Evolutionary conservation across 92 coral and sea anemone genomes (phyloP).

Genomic region (Palythoa grandis): DNA sequence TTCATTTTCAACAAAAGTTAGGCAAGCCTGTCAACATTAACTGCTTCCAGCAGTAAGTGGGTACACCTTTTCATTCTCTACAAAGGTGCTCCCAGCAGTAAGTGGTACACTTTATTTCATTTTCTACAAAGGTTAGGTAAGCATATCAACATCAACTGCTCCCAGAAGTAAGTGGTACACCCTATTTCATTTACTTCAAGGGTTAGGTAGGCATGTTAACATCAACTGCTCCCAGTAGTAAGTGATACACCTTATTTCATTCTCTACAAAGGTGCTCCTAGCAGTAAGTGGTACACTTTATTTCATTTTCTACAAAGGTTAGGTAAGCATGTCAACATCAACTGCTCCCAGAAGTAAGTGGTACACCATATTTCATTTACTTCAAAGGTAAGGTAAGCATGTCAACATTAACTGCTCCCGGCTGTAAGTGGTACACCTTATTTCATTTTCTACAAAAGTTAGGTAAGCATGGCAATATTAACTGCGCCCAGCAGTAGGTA

Average conservation of each 20-base stretch:
- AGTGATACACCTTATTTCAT: not conserved
- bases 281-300: no score
- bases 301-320: no score
- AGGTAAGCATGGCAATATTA: no score
- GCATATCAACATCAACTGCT: no score
- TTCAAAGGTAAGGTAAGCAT: not conserved
- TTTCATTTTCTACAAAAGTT: not conserved
- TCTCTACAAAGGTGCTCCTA: not conserved
- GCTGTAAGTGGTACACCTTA: not conserved
- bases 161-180: no score
- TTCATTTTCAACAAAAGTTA: not conserved
- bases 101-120: no score
- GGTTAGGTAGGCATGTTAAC: not conserved
- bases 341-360: no score
- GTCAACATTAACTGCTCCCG: not conserved
- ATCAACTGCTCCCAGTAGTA: not conserved
- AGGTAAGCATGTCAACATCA: no score
- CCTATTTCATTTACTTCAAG: not conserved
- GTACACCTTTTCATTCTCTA: not conserved
- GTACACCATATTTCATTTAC: no score
- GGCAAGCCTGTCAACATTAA: not conserved
- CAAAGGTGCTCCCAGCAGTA: not conserved
- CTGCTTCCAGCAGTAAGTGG: not conserved
- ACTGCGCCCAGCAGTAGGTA: no score
- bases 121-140: no score